A percentile compares a stretch with the other conserved stretches of the same genome.
phyloP scores from a whole-genome alignment of 2,797 vertebrate species.

The Loris lydekkerianus region DNA sequence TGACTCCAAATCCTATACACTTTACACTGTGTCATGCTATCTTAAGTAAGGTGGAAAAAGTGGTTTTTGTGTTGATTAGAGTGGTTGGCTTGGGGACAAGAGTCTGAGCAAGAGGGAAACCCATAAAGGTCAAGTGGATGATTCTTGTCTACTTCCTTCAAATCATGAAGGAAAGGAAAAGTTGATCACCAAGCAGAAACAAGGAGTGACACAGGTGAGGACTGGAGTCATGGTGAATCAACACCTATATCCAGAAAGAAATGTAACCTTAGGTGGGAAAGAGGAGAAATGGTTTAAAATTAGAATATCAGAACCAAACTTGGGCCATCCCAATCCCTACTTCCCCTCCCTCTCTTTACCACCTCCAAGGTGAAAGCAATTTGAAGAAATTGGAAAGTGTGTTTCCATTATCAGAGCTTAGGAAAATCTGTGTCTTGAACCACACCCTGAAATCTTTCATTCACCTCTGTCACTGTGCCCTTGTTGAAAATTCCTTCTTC shows the following conservation, averaged over 20 bases:
- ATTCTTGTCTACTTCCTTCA: slow-evolving; percentile 61
- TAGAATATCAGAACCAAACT: slow-evolving; percentile 26
- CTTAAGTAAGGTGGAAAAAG: not conserved
- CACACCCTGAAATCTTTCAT: not conserved
- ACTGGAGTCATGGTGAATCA: slow-evolving; percentile 45
- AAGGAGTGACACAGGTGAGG: slow-evolving; percentile 62
- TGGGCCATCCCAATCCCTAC: not conserved
- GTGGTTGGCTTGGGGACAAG: not conserved
- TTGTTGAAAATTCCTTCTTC: not conserved
- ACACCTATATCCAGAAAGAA: not conserved
- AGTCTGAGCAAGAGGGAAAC: slow-evolving; percentile 50
- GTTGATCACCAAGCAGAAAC: slow-evolving; percentile 61
- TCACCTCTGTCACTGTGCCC: not conserved
- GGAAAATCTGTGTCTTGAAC: not conserved
- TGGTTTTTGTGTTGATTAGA: not conserved
- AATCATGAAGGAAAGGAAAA: slow-evolving; percentile 55
- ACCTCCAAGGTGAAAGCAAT: slow-evolving; percentile 24
- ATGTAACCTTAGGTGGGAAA: not conserved
- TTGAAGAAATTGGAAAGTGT: slow-evolving; percentile 46
- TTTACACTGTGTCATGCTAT: not conserved
- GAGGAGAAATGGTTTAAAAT: slow-evolving; percentile 47
- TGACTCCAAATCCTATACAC: not conserved
- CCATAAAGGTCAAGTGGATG: slow-evolving; percentile 68
- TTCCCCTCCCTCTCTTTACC: too few species aligned
- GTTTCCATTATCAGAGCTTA: not conserved